Conservation (phyloP, 2,888 invertebrate genomes). For the Trachelus troglodyta region DNA sequence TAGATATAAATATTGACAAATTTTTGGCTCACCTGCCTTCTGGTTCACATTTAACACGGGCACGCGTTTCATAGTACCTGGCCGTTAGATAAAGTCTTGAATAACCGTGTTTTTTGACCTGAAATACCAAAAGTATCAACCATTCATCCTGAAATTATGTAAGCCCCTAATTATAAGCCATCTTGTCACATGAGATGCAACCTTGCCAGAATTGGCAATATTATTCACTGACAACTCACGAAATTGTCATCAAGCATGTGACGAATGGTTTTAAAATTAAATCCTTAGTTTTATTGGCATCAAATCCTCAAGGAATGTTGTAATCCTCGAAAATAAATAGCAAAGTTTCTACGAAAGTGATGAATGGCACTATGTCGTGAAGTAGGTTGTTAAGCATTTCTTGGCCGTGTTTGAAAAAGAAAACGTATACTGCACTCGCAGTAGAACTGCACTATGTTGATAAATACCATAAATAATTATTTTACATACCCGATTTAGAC, state of each 20-base stretch:
- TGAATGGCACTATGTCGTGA: not conserved
- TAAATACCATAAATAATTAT: constrained; percentile 16
- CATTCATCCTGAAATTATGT: constrained; percentile 52
- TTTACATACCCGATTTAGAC: constrained; percentile 60
- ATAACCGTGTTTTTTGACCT: constrained; percentile 56
- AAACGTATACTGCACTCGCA: not conserved
- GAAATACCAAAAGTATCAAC: constrained; percentile 26
- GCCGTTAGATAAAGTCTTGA: constrained; percentile 49
- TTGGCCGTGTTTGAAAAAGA: not conserved
- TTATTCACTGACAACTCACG: constrained; percentile 37
- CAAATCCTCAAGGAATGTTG: not conserved
- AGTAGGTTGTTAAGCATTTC: not conserved
- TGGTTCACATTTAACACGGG: constrained; percentile 46
- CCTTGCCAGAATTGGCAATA: constrained; percentile 13
- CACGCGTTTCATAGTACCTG: constrained; percentile 49
- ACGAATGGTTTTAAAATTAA: not conserved
- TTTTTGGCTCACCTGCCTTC: constrained; percentile 42
- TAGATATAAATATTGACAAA: not conserved
- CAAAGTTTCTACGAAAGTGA: not conserved
- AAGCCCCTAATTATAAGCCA: constrained; percentile 54
- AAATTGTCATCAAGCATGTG: not conserved
- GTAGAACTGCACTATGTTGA: not conserved
- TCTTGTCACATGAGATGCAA: constrained; percentile 46
- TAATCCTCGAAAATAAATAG: not conserved
- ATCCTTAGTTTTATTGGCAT: not conserved